phyloP scores from a whole-genome alignment of 1,140 invertebrate species.

The Formica exsecta region DNA sequence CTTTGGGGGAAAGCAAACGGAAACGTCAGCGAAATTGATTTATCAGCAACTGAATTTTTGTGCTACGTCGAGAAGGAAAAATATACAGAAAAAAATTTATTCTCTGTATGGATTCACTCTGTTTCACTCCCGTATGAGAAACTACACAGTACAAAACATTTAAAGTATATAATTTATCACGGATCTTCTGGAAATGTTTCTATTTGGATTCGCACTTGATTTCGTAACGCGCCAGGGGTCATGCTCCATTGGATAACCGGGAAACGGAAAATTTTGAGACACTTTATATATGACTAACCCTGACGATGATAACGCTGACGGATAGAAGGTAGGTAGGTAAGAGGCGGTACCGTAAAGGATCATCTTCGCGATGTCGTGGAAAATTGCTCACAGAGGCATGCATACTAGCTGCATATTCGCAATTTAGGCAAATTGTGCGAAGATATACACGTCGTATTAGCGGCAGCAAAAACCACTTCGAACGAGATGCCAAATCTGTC shows the following conservation, averaged over 20 bases:
- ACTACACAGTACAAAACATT: neutral
- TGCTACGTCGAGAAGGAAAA: neutral
- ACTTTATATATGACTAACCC: neutral
- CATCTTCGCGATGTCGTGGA: conserved; percentile 10
- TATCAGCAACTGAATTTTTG: neutral
- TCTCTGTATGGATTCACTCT: neutral
- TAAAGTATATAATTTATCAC: neutral
- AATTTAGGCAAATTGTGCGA: neutral
- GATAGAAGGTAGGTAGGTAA: conserved; percentile 3
- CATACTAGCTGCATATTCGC: neutral
- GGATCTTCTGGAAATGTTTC: neutral
- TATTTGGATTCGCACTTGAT: neutral
- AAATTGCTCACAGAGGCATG: conserved; percentile 8
- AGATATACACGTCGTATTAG: conserved; percentile 26
- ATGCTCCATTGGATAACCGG: neutral
- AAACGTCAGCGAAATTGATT: neutral
- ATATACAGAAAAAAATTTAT: neutral
- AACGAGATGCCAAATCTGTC: conserved; percentile 25
- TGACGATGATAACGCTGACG: neutral
- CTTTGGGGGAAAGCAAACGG: neutral
- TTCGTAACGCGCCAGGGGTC: neutral
- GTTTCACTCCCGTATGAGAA: neutral
- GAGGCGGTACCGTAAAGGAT: neutral
- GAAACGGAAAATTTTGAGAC: neutral
- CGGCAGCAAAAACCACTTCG: neutral